Evolutionary conservation across 2,113 vertebrate genomes (phyloP).

Genomic region (Ifrita kowaldi): DNA sequence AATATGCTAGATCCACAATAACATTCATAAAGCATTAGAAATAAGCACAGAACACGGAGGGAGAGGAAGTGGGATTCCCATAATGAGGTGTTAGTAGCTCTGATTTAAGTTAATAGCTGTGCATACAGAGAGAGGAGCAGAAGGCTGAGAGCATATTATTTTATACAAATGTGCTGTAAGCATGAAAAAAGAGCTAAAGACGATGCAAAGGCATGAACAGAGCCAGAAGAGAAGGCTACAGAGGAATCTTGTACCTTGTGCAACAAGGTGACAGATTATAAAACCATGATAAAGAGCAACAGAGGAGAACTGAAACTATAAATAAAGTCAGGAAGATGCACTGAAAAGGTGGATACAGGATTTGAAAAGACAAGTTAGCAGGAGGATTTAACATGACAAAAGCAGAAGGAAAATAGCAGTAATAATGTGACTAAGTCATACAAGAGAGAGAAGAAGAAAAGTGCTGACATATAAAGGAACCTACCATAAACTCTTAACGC

Average conservation of each 20-base stretch:
- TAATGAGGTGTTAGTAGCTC: neutral
- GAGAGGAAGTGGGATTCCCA: neutral
- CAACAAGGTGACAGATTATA: neutral
- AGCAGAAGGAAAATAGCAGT: neutral
- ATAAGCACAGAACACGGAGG: neutral
- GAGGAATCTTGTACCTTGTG: neutral
- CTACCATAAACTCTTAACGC: constrained; percentile 93
- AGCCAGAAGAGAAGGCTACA: neutral
- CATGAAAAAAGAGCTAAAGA: neutral
- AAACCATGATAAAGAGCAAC: neutral
- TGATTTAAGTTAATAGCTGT: neutral
- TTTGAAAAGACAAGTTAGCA: neutral
- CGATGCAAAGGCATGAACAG: neutral
- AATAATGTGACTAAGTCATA: neutral
- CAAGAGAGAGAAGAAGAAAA: neutral
- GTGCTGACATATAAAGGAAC: constrained; percentile 4
- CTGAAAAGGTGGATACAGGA: neutral
- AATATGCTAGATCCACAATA: neutral
- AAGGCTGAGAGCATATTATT: neutral
- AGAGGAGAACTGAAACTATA: neutral
- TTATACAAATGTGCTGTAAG: neutral
- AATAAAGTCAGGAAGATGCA: neutral
- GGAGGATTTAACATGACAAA: neutral
- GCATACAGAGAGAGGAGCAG: neutral
- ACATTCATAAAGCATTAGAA: neutral